phyloP scores from a whole-genome alignment of 2,888 invertebrate genomes.

The Notodonta ziczac region DNA sequence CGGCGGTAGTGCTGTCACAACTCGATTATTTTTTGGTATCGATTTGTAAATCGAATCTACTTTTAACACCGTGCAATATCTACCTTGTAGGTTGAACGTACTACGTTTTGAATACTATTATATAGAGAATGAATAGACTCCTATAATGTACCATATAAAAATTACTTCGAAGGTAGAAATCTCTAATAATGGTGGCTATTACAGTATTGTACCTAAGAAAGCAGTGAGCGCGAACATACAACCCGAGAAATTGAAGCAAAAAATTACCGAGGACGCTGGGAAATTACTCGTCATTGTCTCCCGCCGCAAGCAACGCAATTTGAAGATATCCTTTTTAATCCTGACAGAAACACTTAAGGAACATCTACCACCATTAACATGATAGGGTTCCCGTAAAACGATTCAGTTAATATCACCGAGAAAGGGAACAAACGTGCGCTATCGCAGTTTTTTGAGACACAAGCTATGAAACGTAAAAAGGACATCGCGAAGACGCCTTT shows the following conservation, averaged over 20 bases:
- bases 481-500: constrained; percentile 35
- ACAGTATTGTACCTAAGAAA: constrained; percentile 3
- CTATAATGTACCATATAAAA: too few relatives aligned
- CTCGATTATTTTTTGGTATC: too few relatives aligned
- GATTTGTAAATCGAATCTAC: too few relatives aligned
- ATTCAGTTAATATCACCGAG: constrained; percentile 15
- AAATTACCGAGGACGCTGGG: not conserved
- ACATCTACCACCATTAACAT: constrained; percentile 15
- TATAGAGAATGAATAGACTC: too few relatives aligned
- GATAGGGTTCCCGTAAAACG: constrained; percentile 28
- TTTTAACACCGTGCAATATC: too few relatives aligned
- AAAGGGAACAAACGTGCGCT: constrained; percentile 27
- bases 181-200: constrained; percentile 3
- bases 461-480: constrained; percentile 18
- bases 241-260: constrained; percentile 1
- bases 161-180: not conserved
- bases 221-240: constrained; percentile 4
- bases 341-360: constrained; percentile 9
- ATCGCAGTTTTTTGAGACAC: constrained; percentile 23
- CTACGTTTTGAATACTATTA: too few relatives aligned
- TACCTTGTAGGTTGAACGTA: too few relatives aligned
- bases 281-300: constrained; percentile 7
- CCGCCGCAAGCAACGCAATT: constrained; percentile 5
- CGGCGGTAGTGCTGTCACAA: too few relatives aligned
- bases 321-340: constrained; percentile 13